These are phyloP conservation scores for Chironomus tentans DNA, from an alignment of 2,888 invertebrate genomes.

Conservation along the genomic window DNA sequence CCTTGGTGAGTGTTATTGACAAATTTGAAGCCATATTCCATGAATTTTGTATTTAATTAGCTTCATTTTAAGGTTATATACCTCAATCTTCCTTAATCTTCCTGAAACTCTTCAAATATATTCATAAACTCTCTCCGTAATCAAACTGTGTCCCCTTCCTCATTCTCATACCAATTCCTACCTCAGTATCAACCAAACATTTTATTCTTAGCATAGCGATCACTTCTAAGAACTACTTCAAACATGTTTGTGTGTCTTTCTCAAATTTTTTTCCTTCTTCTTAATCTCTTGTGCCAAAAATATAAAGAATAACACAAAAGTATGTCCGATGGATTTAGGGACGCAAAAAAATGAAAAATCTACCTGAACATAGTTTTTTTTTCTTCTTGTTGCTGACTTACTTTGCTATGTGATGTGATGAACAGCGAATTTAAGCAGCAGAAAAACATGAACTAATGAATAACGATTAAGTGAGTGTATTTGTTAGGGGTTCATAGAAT, in stretches of 20 bases:
- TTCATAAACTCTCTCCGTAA: neutral
- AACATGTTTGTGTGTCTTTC: neutral
- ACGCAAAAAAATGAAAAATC: neutral
- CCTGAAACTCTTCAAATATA: no score
- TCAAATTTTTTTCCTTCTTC: neutral
- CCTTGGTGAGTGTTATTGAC: no score
- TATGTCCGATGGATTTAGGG: neutral
- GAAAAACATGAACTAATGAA: neutral
- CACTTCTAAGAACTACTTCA: slow-evolving; percentile 1
- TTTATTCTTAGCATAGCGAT: neutral
- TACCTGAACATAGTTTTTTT: neutral
- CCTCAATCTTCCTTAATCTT: neutral
- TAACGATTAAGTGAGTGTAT: no score
- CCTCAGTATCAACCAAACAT: no score
- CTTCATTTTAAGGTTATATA: no score
- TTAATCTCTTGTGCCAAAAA: neutral
- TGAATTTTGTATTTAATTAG: no score
- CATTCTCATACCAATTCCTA: no score
- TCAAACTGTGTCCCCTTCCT: neutral
- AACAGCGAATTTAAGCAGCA: neutral
- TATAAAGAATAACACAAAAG: neutral
- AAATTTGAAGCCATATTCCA: no score
- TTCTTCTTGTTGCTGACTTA: neutral
- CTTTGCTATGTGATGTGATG: neutral
- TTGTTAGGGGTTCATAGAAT: no score